phyloP scores from a whole-genome alignment of 2,888 invertebrate species.

The Antheraea assamensis region DNA sequence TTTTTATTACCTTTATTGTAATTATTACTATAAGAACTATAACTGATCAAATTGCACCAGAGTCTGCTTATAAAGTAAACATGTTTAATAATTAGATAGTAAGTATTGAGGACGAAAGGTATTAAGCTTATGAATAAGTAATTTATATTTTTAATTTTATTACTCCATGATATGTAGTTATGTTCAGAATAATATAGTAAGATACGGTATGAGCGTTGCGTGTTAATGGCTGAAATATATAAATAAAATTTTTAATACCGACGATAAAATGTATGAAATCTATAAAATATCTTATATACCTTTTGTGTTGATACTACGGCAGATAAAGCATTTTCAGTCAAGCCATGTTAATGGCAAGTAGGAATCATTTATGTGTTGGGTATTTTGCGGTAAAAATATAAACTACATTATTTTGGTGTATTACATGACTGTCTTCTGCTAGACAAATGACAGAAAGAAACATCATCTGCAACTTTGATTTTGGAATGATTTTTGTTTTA shows the following conservation, averaged over 20 bases:
- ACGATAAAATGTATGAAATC: background rate
- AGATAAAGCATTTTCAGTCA: conserved; percentile 33
- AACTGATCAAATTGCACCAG: no score
- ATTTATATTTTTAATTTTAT: no score
- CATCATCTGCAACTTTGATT: conserved; percentile 27
- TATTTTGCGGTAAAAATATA: background rate
- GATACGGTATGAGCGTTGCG: no score
- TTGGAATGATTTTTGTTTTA: conserved; percentile 29
- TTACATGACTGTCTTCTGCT: background rate
- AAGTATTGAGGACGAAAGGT: background rate
- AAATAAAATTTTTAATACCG: no score
- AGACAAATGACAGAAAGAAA: conserved; percentile 7
- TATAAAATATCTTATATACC: conserved; percentile 13
- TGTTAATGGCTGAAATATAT: no score
- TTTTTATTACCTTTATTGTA: no score
- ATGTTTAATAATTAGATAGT: background rate
- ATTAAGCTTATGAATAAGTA: no score
- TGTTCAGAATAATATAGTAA: no score
- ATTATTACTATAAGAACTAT: no score
- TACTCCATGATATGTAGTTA: no score
- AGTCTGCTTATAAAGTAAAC: background rate
- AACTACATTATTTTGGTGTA: background rate
- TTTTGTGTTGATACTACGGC: conserved; percentile 28
- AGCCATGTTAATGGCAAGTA: conserved; percentile 29
- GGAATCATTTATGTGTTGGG: background rate